Evolutionary conservation across 1,140 invertebrate genomes (phyloP).

Genomic region (Zaprionus inermis): DNA sequence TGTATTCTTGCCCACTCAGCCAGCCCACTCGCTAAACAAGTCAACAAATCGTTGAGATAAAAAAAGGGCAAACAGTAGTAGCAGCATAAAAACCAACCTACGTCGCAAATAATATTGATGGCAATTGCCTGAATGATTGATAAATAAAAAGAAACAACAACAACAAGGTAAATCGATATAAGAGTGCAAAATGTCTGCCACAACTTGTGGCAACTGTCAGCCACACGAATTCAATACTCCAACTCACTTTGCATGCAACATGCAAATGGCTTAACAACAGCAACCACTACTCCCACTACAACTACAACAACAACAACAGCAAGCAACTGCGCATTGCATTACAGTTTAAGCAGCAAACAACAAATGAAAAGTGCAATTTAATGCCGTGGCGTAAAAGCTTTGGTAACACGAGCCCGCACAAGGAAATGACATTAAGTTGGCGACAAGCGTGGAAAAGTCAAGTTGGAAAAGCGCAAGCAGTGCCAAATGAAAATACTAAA

Average conservation of each 20-base stretch:
- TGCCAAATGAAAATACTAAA: slow-evolving; percentile 25
- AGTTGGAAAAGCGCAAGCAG: slow-evolving; percentile 4
- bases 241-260: slow-evolving; percentile 34
- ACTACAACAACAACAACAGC: slow-evolving; percentile 24
- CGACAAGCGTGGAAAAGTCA: slow-evolving; percentile 27
- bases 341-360: slow-evolving; percentile 42
- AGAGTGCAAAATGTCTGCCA: not conserved
- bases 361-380: slow-evolving; percentile 48
- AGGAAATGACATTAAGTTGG: slow-evolving; percentile 33
- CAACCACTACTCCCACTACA: not conserved
- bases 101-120: slow-evolving; percentile 19
- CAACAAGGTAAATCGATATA: slow-evolving; percentile 14
- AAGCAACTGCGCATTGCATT: slow-evolving; percentile 12
- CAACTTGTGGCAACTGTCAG: slow-evolving; percentile 32
- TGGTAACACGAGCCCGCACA: slow-evolving; percentile 29
- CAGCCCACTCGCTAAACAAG: not conserved
- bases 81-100: not conserved
- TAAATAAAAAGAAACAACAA: slow-evolving; percentile 3
- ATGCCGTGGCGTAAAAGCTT: slow-evolving; percentile 32
- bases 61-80: slow-evolving; percentile 1
- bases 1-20: not conserved
- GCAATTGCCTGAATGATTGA: slow-evolving; percentile 30
- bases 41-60: not conserved
- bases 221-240: slow-evolving; percentile 14
- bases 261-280: slow-evolving; percentile 56